Evolutionary conservation across 2,888 invertebrate species (phyloP).

Genomic region (Rhimphoctona megacephalus): DNA sequence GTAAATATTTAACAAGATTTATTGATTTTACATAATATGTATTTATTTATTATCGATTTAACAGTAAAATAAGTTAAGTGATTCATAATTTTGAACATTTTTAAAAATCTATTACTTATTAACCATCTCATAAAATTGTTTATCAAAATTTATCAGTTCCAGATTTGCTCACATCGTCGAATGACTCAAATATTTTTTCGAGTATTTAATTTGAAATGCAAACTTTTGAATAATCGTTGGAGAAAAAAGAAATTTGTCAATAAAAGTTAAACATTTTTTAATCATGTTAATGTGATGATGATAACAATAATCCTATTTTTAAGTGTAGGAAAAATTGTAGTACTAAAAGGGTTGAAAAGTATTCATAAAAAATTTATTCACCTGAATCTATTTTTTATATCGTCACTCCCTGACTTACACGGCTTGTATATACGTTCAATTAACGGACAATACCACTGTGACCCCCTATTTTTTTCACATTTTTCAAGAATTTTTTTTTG

Average conservation of each 20-base stretch:
- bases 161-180: too few relatives aligned
- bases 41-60: background rate
- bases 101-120: too few relatives aligned
- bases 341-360: background rate
- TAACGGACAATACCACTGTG: too few relatives aligned
- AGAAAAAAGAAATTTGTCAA: background rate
- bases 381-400: slow-evolving; percentile 27
- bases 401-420: slow-evolving; percentile 30
- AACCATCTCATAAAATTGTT: too few relatives aligned
- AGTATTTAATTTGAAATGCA: background rate
- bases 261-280: background rate
- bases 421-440: slow-evolving; percentile 49
- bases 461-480: too few relatives aligned
- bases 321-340: background rate
- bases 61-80: background rate
- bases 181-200: too few relatives aligned
- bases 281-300: background rate
- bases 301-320: background rate
- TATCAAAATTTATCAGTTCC: too few relatives aligned
- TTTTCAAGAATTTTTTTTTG: too few relatives aligned
- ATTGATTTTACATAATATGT: background rate
- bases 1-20: background rate
- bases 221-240: background rate
- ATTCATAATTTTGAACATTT: too few relatives aligned
- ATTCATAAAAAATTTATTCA: slow-evolving; percentile 12